phyloP scores from a whole-genome alignment of 2,888 invertebrate species.

The Eubasilissa splendida region DNA sequence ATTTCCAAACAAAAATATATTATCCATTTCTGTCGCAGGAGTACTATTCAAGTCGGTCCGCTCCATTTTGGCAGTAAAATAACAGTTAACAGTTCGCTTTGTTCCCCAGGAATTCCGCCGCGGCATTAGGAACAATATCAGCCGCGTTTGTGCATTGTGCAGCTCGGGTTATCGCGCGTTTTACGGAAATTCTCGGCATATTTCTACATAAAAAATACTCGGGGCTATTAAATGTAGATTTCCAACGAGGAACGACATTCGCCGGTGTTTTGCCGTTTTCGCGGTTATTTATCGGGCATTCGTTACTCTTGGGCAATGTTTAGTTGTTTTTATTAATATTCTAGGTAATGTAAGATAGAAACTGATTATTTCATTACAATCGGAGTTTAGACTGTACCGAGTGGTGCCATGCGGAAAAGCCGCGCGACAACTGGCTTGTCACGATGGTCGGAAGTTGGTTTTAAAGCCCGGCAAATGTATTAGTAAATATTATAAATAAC shows the following conservation, averaged over 20 bases:
- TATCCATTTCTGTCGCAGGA: not conserved
- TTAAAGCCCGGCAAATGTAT: too few species aligned
- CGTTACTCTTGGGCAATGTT: too few species aligned
- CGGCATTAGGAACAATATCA: constrained; percentile 6
- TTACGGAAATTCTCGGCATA: constrained; percentile 28
- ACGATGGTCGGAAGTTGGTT: too few species aligned
- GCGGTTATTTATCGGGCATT: not conserved
- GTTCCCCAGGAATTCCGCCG: constrained; percentile 12
- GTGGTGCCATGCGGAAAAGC: too few species aligned
- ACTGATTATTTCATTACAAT: too few species aligned
- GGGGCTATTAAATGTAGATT: not conserved
- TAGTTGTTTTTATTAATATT: too few species aligned
- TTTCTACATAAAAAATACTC: constrained; percentile 20
- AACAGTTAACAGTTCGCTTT: constrained; percentile 17
- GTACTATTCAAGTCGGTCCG: not conserved
- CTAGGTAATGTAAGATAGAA: too few species aligned
- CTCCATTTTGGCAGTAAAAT: constrained; percentile 34
- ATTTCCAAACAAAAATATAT: not conserved
- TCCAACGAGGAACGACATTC: constrained; percentile 2
- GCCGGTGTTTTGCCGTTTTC: not conserved
- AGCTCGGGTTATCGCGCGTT: constrained; percentile 16
- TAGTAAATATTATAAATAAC: too few species aligned
- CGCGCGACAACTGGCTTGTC: too few species aligned
- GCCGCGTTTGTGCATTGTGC: not conserved
- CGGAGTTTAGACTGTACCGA: too few species aligned